Conservation (phyloP, 2,888 invertebrate species). For the Ferrisia virgata region DNA sequence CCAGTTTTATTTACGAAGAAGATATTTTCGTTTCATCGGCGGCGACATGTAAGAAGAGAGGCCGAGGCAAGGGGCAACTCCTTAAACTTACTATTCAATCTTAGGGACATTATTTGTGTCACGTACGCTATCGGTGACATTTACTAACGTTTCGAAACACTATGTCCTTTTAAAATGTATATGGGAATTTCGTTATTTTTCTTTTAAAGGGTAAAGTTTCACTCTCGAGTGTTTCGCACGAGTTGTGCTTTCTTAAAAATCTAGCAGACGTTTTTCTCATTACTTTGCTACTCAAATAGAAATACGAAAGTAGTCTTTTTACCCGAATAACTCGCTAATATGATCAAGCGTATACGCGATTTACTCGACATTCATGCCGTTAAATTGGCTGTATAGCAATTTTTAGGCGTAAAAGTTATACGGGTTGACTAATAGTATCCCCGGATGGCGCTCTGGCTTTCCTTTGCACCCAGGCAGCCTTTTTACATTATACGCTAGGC, state of each 20-base stretch:
- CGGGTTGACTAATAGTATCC: background rate
- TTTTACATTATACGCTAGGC: too few relatives aligned
- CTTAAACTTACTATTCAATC: constrained; percentile 9
- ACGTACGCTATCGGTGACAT: constrained; percentile 3
- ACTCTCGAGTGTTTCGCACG: background rate
- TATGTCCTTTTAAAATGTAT: constrained; percentile 12
- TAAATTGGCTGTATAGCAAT: background rate
- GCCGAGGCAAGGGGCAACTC: background rate
- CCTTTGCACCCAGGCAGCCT: background rate
- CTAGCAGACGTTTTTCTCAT: background rate
- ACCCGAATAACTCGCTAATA: background rate
- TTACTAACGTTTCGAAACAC: constrained; percentile 14
- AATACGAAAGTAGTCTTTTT: background rate
- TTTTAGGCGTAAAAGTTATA: background rate
- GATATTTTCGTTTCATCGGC: background rate
- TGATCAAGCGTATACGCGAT: background rate
- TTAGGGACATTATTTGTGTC: constrained; percentile 3
- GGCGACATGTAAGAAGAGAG: background rate
- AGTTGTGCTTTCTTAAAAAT: background rate
- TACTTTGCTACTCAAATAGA: constrained; percentile 9
- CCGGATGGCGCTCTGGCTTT: background rate
- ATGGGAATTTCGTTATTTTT: background rate
- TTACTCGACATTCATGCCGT: background rate
- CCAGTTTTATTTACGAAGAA: background rate
- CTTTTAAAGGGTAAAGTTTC: background rate